These are phyloP conservation scores for Hyppa rectilinea DNA, from an alignment of 2,888 invertebrate genomes.

Conservation along the genomic window DNA sequence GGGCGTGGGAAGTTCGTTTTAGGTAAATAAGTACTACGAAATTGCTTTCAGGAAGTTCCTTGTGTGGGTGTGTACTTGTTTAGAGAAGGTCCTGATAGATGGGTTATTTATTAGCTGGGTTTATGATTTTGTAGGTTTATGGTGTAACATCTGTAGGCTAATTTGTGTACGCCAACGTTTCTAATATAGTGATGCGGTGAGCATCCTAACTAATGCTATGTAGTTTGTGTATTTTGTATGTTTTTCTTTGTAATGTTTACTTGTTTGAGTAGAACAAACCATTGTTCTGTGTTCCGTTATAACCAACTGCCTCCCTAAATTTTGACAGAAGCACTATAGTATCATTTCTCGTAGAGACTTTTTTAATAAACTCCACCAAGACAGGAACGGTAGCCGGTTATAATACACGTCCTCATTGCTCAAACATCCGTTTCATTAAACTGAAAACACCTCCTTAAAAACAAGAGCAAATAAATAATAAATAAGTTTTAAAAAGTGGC, in stretches of 20 bases:
- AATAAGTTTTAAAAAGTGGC: constrained; percentile 58
- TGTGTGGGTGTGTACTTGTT: constrained; percentile 49
- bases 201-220: too few relatives aligned
- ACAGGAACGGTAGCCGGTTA: neutral
- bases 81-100: constrained; percentile 25
- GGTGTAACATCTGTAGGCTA: constrained; percentile 4
- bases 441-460: constrained; percentile 18
- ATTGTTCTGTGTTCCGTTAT: too few relatives aligned
- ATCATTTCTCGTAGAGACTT: neutral
- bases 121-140: constrained; percentile 38
- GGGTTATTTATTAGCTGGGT: constrained; percentile 20
- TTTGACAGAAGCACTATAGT: neutral
- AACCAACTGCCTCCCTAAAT: neutral
- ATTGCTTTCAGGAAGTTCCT: constrained; percentile 55
- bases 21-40: constrained; percentile 55
- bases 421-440: constrained; percentile 29
- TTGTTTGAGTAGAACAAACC: too few relatives aligned
- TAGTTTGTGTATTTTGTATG: too few relatives aligned
- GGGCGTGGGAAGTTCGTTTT: constrained; percentile 51
- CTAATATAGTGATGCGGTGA: neutral
- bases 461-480: constrained; percentile 51
- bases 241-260: too few relatives aligned
- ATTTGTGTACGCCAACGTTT: constrained; percentile 8
- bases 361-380: constrained; percentile 1
- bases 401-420: constrained; percentile 15